Percentiles rank a stretch among this genome's conserved stretches.
phyloP scores from a whole-genome alignment of 2,888 invertebrate species.

The Acleris holmiana region DNA sequence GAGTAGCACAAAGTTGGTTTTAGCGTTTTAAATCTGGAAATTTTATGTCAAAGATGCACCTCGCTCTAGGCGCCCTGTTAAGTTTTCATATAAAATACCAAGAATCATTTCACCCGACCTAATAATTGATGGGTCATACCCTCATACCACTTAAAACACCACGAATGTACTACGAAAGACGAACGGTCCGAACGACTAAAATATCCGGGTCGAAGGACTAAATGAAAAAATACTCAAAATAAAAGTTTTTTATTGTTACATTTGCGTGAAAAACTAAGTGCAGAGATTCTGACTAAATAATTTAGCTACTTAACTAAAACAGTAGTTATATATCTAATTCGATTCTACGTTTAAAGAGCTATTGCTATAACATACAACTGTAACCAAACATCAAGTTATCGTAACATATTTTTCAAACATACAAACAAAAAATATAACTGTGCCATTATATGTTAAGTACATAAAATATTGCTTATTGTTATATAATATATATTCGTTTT shows the following conservation, averaged over 20 bases:
- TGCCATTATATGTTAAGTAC: not conserved
- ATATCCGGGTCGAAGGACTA: conserved; percentile 40
- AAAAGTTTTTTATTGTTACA: conserved; percentile 24
- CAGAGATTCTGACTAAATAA: conserved; percentile 31
- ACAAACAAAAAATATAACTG: conserved; percentile 1
- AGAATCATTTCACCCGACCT: too few relatives aligned
- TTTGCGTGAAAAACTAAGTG: conserved; percentile 33
- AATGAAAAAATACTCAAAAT: conserved; percentile 28
- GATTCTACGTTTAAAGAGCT: not conserved
- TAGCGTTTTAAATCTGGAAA: too few relatives aligned
- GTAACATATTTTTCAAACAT: not conserved
- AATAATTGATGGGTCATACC: too few relatives aligned
- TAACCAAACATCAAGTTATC: not conserved
- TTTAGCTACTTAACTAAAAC: conserved; percentile 26
- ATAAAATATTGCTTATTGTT: not conserved
- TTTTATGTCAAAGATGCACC: too few relatives aligned
- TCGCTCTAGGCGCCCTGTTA: too few relatives aligned
- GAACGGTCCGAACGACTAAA: not conserved
- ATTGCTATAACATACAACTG: not conserved
- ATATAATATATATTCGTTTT: not conserved
- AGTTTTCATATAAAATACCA: too few relatives aligned
- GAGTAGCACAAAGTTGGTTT: too few relatives aligned
- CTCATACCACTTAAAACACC: not conserved
- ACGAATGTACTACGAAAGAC: not conserved
- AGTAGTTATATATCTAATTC: conserved; percentile 18